Evolutionary conservation across 2,888 invertebrate species (phyloP).

Genomic region (Synergus itoensis): DNA sequence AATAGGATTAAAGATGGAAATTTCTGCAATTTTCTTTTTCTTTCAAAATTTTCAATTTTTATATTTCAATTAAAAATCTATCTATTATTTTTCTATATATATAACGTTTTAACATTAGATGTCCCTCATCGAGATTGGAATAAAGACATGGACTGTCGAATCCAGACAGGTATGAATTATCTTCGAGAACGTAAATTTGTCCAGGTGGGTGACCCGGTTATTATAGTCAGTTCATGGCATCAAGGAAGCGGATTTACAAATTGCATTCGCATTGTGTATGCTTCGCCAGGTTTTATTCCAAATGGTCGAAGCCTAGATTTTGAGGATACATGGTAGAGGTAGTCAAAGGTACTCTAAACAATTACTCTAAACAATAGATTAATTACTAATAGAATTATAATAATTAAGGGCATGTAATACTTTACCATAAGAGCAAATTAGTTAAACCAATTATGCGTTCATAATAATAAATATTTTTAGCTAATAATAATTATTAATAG

Average conservation of each 20-base stretch:
- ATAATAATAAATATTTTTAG: too few species aligned
- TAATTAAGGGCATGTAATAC: too few species aligned
- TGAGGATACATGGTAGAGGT: slow-evolving; percentile 56
- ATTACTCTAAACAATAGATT: too few species aligned
- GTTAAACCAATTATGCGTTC: too few species aligned
- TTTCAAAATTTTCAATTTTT: too few species aligned
- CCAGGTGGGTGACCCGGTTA: slow-evolving; percentile 84
- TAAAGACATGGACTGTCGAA: slow-evolving; percentile 81
- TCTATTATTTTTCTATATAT: too few species aligned
- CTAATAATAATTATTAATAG: too few species aligned
- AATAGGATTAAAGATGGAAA: too few species aligned
- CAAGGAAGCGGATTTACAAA: slow-evolving; percentile 86
- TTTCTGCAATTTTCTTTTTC: too few species aligned
- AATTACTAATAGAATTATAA: too few species aligned
- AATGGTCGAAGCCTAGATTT: slow-evolving; percentile 51
- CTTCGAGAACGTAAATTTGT: slow-evolving; percentile 84
- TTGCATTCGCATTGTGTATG: slow-evolving; percentile 83
- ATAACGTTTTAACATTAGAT: slow-evolving; percentile 63
- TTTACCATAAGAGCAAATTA: too few species aligned
- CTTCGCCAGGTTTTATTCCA: slow-evolving; percentile 63
- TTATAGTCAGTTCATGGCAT: slow-evolving; percentile 86
- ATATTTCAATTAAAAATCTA: too few species aligned
- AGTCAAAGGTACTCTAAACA: neutral
- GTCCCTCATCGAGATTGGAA: slow-evolving; percentile 80
- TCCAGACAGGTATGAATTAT: slow-evolving; percentile 81